phyloP scores from a whole-genome alignment of 2,888 invertebrate species.

The Cantharis rustica region DNA sequence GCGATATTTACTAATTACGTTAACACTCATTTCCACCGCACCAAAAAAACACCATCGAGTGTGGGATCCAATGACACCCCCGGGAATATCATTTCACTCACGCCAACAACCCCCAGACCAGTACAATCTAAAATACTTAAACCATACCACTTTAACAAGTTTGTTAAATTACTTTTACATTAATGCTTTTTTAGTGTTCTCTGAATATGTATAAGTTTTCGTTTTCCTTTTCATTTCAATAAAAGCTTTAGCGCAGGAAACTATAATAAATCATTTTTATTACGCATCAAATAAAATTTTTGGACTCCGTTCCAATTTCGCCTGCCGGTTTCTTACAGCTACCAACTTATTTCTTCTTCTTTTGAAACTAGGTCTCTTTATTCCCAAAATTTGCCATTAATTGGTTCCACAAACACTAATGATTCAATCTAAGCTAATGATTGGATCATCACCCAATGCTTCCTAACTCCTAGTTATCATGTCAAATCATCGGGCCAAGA shows the following conservation, averaged over 20 bases:
- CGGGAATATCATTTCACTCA: slow-evolving; percentile 16
- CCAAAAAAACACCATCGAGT: slow-evolving; percentile 5
- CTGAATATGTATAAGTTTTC: slow-evolving; percentile 12
- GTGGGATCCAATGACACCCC: slow-evolving; percentile 19
- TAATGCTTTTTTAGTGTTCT: slow-evolving; percentile 10
- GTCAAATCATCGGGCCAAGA: no score
- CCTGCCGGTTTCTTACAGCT: not conserved
- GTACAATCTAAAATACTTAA: slow-evolving; percentile 10
- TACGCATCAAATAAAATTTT: not conserved
- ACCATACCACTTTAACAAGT: slow-evolving; percentile 5
- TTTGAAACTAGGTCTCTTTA: no score
- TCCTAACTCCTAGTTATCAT: no score
- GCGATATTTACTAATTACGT: not conserved
- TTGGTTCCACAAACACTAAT: no score
- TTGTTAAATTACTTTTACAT: slow-evolving; percentile 11
- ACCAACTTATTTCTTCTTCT: no score
- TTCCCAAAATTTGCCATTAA: no score
- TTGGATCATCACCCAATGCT: no score
- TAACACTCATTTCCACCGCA: not conserved
- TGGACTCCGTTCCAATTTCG: not conserved
- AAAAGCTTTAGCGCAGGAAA: not conserved
- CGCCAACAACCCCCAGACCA: slow-evolving; percentile 9
- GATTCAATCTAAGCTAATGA: no score
- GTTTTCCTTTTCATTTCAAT: slow-evolving; percentile 3
- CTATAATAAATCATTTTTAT: not conserved